Conservation (phyloP, 2,113 vertebrate genomes). For the Peucedramus taeniatus region DNA sequence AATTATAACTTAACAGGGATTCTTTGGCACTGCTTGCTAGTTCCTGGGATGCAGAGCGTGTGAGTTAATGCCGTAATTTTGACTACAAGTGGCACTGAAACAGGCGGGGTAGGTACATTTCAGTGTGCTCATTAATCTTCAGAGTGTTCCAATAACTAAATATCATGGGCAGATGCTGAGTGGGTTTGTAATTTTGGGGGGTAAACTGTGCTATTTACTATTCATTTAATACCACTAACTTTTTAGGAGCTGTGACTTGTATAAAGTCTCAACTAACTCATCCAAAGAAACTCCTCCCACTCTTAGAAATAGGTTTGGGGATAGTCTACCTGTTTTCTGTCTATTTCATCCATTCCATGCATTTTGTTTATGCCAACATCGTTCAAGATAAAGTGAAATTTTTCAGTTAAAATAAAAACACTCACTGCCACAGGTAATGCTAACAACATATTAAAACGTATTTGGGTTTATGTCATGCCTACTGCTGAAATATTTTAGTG, state of each 20-base stretch:
- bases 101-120: background rate
- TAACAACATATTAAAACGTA: background rate
- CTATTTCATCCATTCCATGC: background rate
- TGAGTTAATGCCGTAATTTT: conserved; percentile 14
- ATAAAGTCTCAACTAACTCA: background rate
- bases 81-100: background rate
- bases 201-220: background rate
- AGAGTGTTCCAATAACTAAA: background rate
- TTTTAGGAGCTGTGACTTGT: background rate
- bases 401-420: background rate
- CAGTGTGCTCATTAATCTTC: background rate
- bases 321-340: background rate
- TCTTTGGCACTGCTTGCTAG: background rate
- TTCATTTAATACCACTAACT: background rate
- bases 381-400: background rate
- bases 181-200: background rate
- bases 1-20: conserved; percentile 17
- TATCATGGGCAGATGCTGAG: background rate
- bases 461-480: background rate
- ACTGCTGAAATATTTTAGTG: background rate
- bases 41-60: background rate
- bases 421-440: background rate
- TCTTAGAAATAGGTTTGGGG: background rate
- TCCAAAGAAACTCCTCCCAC: background rate
- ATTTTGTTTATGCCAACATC: background rate